Evolutionary conservation across 2,797 vertebrate genomes (phyloP).

Genomic region (Peromyscus eremicus): DNA sequence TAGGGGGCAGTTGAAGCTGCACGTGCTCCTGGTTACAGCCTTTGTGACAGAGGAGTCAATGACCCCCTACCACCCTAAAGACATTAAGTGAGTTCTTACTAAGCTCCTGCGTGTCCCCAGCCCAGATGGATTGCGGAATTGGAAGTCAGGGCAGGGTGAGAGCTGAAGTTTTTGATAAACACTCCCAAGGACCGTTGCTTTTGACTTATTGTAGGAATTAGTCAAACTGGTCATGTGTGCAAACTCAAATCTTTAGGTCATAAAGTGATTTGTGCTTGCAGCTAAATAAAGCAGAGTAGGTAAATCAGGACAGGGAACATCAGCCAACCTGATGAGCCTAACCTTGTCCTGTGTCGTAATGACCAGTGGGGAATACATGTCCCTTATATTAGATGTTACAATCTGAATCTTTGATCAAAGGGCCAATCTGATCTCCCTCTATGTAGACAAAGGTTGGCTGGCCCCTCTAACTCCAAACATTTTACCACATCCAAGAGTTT

Average conservation of each 20-base stretch:
- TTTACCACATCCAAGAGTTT: not conserved
- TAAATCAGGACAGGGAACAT: not conserved
- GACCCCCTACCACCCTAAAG: accelerated
- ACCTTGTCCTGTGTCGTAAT: not conserved
- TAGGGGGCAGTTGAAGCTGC: not conserved
- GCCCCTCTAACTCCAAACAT: not conserved
- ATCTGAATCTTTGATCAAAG: not conserved
- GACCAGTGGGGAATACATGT: not conserved
- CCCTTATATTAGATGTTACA: not conserved
- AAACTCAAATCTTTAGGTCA: not conserved
- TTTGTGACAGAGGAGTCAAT: not conserved
- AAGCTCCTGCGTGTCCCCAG: not conserved
- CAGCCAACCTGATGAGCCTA: not conserved
- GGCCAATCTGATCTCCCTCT: not conserved
- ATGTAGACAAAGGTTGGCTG: not conserved
- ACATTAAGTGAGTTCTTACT: not conserved
- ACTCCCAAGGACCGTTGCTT: not conserved
- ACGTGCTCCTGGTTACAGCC: not conserved
- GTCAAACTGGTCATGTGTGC: not conserved
- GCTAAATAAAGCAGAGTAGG: slow-evolving; percentile 1
- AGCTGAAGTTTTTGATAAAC: not conserved
- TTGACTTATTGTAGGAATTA: not conserved
- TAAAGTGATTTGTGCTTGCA: not conserved
- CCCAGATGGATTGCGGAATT: not conserved
- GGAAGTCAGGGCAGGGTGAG: too few species aligned